These are phyloP conservation scores for Gasteruption jaculator DNA, from an alignment of 2,888 invertebrate species.

Conservation along the genomic window DNA sequence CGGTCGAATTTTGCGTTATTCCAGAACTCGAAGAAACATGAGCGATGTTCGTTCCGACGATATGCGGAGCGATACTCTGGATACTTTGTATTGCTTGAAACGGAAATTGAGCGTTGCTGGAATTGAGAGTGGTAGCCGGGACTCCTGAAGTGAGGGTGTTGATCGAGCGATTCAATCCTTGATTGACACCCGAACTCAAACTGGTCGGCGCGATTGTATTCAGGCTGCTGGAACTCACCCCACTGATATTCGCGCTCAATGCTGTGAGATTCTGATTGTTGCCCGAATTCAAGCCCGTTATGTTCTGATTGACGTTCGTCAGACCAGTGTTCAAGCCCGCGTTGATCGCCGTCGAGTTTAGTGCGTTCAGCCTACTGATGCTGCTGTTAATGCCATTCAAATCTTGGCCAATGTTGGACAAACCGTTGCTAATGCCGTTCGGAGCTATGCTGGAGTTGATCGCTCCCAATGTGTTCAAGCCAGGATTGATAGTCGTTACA, in stretches of 20 bases:
- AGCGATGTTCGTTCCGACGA: conserved; percentile 44
- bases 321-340: conserved; percentile 41
- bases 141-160: conserved; percentile 41
- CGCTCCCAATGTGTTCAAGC: conserved; percentile 44
- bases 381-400: conserved; percentile 43
- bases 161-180: conserved; percentile 37
- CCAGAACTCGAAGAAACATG: conserved; percentile 38
- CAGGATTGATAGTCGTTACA: conserved; percentile 47
- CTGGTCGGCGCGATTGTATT: conserved; percentile 36
- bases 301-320: conserved; percentile 40
- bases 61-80: conserved; percentile 47
- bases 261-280: conserved; percentile 44
- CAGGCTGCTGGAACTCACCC: conserved; percentile 36
- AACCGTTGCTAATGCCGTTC: conserved; percentile 46
- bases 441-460: conserved; percentile 45
- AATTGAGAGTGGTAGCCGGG: conserved; percentile 37
- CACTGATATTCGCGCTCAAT: conserved; percentile 38
- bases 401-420: conserved; percentile 45
- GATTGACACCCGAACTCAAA: conserved; percentile 39
- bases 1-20: conserved; percentile 31
- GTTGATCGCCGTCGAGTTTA: conserved; percentile 42
- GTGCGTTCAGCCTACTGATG: conserved; percentile 41
- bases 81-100: conserved; percentile 49
- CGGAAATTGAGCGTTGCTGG: conserved; percentile 43
- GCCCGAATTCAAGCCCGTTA: conserved; percentile 39